Evolutionary conservation across 92 coral and sea anemone genomes (phyloP), one percentile per base, ranked within the genome.

Genomic region (Parazoanthus darwini): DNA sequence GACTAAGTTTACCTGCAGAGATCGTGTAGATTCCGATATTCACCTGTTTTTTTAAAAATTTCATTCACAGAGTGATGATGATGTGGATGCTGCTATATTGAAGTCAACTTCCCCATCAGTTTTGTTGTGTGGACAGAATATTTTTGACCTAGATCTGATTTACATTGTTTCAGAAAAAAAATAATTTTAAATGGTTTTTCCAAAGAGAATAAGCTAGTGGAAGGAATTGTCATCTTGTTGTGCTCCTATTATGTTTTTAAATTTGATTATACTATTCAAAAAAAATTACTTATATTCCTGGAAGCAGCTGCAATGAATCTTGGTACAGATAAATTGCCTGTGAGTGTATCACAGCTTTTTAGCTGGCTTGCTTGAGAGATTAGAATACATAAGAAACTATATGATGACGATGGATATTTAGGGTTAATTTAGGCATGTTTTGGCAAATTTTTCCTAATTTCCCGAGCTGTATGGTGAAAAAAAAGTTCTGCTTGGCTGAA

Each of bases 161-260:
- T 86, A 75, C 56, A 51, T 86, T 44, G 89, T 68, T 74, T 80
- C 82, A 59, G 89, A 86, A 50, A 77, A 86, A 43, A 86, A 43
- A 86, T 20, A 86, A 43, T 75, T 50, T 35, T 86, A 77, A 76
- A 81, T 71, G 89, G 77, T 71, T 66, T 86, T 26, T 74, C 73
- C 36, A 86, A 68, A 56, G 89, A 86, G 58, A 81, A 86, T 81
- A 86, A 75, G 78, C 89, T 86, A 46, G 81, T 86, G 20, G 89
- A 86, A 74, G 89, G 71, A 74, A 51, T 86, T 59, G 75, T 86
- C 78, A 35, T 77, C 39, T 77, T 86, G 78, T 48, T 86, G 81
- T 74, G 82, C 23, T 86, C 82, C 48, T 86, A 86, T 68, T 86
- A 56, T 86, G 89, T 75, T 77, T 86, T 74, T 76, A 77, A 86